Conservation (phyloP, 2,113 vertebrate genomes). For the Leptobrachium ailaonicum region DNA sequence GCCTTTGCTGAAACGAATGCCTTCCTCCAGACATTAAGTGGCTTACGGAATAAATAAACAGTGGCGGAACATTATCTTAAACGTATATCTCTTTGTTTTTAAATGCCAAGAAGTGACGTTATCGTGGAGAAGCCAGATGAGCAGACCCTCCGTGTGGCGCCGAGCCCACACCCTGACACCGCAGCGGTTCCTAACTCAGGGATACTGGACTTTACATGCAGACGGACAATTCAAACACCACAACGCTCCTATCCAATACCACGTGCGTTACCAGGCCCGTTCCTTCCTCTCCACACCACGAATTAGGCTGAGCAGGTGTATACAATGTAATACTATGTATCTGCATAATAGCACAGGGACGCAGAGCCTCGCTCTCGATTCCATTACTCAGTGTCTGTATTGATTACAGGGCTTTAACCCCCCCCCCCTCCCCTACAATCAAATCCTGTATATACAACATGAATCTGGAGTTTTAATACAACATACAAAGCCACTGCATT, state of each 20-base stretch:
- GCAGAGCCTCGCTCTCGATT: neutral
- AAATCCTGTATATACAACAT: slow-evolving; percentile 26
- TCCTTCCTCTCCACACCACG: slow-evolving; percentile 51
- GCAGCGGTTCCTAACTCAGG: slow-evolving; percentile 80
- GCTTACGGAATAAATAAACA: neutral
- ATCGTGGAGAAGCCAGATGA: slow-evolving; percentile 7
- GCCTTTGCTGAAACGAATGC: slow-evolving; percentile 88
- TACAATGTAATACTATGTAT: slow-evolving; percentile 43
- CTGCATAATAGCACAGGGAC: slow-evolving; percentile 54
- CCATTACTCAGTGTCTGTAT: slow-evolving; percentile 51
- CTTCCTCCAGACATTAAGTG: slow-evolving; percentile 78
- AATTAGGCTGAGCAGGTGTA: slow-evolving; percentile 40
- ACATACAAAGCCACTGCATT: neutral
- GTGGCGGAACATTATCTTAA: slow-evolving; percentile 9
- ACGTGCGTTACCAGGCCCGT: slow-evolving; percentile 2
- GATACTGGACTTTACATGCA: slow-evolving; percentile 71
- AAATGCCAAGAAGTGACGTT: slow-evolving; percentile 24
- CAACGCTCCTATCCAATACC: slow-evolving; percentile 53
- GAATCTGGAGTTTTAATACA: slow-evolving; percentile 24
- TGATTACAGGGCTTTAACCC: slow-evolving; percentile 13
- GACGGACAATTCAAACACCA: slow-evolving; percentile 65
- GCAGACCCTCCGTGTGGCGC: slow-evolving; percentile 16
- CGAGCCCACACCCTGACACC: slow-evolving; percentile 57
- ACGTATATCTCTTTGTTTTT: neutral
- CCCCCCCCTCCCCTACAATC: neutral